Conservation (phyloP, 2,888 invertebrate species). For the Amphipoea lucens region DNA sequence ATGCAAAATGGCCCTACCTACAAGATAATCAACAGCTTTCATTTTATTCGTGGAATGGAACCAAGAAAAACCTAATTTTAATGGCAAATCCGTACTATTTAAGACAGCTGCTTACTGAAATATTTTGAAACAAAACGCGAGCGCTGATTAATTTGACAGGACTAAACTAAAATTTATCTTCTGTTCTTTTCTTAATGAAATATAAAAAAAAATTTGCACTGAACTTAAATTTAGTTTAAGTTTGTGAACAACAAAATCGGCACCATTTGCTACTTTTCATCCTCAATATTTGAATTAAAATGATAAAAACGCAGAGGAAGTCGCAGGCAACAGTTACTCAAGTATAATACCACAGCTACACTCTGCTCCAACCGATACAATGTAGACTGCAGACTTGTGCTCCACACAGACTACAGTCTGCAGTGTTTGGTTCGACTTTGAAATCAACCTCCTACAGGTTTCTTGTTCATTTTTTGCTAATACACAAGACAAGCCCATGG, state of each 20-base stretch:
- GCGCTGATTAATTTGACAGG: too few species aligned
- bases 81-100: too few species aligned
- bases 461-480: conserved; percentile 31
- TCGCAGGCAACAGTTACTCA: too few species aligned
- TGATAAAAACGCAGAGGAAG: not conserved
- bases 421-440: conserved; percentile 9
- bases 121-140: not conserved
- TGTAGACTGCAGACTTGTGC: conserved; percentile 4
- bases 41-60: not conserved
- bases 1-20: not conserved
- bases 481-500: conserved; percentile 13
- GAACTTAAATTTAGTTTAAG: too few species aligned
- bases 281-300: not conserved
- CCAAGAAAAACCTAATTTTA: not conserved
- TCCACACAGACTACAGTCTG: conserved; percentile 11
- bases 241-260: too few species aligned
- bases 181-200: too few species aligned
- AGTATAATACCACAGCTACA: not conserved
- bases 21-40: not conserved
- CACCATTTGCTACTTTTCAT: not conserved
- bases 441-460: not conserved
- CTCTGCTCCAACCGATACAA: not conserved
- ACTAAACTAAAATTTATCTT: too few species aligned
- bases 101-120: not conserved
- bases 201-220: too few species aligned